Evolutionary conservation across 2,797 vertebrate genomes (phyloP).

Genomic region (Betta splendens): DNA sequence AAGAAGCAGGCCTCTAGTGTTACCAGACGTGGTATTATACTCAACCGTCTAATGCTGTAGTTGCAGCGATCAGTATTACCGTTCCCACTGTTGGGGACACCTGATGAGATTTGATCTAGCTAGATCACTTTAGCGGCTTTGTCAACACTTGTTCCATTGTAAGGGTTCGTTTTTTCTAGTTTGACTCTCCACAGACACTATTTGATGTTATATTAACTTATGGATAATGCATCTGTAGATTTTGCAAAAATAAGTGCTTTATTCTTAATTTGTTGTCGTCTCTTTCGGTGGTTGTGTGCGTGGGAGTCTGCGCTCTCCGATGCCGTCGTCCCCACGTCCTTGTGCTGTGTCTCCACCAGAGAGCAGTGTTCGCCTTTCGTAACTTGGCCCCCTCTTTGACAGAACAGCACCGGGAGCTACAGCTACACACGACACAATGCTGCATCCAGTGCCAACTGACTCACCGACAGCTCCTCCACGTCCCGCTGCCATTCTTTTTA

Average conservation of each 20-base stretch:
- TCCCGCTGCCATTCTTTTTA: conserved; percentile 40
- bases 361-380: conserved; percentile 72
- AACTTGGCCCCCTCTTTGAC: conserved; percentile 54
- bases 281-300: conserved; percentile 47
- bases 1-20: conserved; percentile 51
- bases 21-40: conserved; percentile 71
- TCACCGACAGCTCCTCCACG: conserved; percentile 15
- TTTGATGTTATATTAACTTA: conserved; percentile 76
- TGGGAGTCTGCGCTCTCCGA: conserved; percentile 52
- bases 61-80: conserved; percentile 77
- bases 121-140: conserved; percentile 56
- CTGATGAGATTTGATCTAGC: conserved; percentile 54
- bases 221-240: conserved; percentile 66
- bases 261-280: conserved; percentile 54
- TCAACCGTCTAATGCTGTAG: conserved; percentile 62
- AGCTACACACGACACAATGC: conserved; percentile 23
- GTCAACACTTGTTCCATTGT: conserved; percentile 57
- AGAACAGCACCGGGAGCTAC: conserved; percentile 34
- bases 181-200: conserved; percentile 57
- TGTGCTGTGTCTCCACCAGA: conserved; percentile 70
- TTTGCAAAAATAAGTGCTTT: conserved; percentile 58
- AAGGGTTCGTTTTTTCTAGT: conserved; percentile 52
- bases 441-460: conserved; percentile 49
- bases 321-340: conserved; percentile 38
- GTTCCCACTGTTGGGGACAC: conserved; percentile 49